phyloP scores from a whole-genome alignment of 1,140 invertebrate genomes.

The Archegozetes longisetosus region DNA sequence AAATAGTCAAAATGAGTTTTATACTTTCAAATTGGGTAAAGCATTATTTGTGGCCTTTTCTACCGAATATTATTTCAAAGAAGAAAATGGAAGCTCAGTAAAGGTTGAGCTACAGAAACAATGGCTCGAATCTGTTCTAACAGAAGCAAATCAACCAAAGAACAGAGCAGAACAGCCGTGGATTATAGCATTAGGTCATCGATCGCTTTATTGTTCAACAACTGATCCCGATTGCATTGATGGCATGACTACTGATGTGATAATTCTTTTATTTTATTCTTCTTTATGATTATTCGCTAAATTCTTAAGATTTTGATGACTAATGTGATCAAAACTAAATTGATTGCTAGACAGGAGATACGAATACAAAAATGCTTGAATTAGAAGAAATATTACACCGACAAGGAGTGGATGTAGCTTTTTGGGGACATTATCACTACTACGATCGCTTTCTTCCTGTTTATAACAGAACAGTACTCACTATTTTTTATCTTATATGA shows the following conservation, averaged over 20 bases:
- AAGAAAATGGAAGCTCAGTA: constrained; percentile 63
- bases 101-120: constrained; percentile 60
- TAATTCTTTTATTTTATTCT: neutral
- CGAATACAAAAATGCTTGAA: neutral
- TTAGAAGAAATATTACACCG: neutral
- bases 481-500: neutral
- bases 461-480: constrained; percentile 60
- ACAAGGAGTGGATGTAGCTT: constrained; percentile 73
- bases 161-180: constrained; percentile 57
- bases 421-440: constrained; percentile 92
- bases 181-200: constrained; percentile 85
- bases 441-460: constrained; percentile 88
- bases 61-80: constrained; percentile 87
- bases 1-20: neutral
- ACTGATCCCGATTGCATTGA: neutral
- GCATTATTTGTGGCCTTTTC: constrained; percentile 78
- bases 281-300: neutral
- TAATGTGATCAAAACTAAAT: neutral
- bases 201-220: constrained; percentile 25
- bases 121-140: constrained; percentile 68
- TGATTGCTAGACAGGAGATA: neutral
- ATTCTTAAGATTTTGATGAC: too few relatives aligned
- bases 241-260: neutral
- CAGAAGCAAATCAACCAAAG: constrained; percentile 36
- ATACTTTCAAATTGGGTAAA: constrained; percentile 53